Evolutionary conservation across 2,113 vertebrate genomes (phyloP).

Genomic region (Galemys pyrenaicus): DNA sequence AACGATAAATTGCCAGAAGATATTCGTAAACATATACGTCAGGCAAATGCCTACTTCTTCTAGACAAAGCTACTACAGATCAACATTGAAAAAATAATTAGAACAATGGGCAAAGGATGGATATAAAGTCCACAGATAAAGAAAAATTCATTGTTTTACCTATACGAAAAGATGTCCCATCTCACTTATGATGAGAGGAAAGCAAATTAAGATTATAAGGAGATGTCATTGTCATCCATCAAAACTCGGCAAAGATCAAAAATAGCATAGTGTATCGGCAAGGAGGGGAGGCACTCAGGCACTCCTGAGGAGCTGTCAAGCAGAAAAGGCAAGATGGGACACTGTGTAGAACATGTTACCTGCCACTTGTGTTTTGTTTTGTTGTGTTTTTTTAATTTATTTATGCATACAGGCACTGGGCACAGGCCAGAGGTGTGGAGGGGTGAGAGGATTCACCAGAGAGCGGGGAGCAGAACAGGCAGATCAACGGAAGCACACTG

Average conservation of each 20-base stretch:
- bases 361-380: no score
- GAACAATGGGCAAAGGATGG: slow-evolving; percentile 13
- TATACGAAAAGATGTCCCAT: not conserved
- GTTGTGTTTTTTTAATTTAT: no score
- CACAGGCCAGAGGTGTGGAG: no score
- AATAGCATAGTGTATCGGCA: not conserved
- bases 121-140: not conserved
- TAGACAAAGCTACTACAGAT: not conserved
- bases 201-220: not conserved
- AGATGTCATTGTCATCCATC: not conserved
- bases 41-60: not conserved
- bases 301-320: not conserved
- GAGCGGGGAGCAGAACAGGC: no score
- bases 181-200: not conserved
- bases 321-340: not conserved
- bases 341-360: not conserved
- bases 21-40: not conserved
- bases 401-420: no score
- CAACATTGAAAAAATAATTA: not conserved
- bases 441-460: no score
- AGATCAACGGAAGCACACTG: no score
- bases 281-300: not conserved
- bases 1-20: not conserved
- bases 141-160: not conserved
- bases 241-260: slow-evolving; percentile 10